Evolutionary conservation across 1,140 invertebrate species (phyloP).

Genomic region (Bathynomus jamesi): DNA sequence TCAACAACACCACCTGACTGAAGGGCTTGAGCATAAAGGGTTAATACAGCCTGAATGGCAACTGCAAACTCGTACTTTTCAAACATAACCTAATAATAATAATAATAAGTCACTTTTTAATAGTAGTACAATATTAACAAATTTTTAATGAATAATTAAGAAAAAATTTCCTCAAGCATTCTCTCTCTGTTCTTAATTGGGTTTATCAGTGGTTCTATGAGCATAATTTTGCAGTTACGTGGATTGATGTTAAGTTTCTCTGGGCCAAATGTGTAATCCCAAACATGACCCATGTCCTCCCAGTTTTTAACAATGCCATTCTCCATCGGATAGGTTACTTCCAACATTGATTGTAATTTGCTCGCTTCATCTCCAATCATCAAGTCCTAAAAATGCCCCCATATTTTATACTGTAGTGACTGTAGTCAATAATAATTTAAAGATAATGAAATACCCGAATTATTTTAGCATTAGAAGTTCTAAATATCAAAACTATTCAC

Average conservation of each 20-base stretch:
- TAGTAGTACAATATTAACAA: no score
- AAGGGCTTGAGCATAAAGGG: conserved; percentile 95
- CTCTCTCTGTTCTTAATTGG: conserved; percentile 95
- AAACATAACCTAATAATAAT: conserved; percentile 91
- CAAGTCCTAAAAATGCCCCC: conserved; percentile 80
- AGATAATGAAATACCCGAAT: no score
- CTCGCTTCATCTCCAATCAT: conserved; percentile 99
- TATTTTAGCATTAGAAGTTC: no score
- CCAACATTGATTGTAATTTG: conserved; percentile 89
- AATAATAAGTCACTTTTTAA: no score
- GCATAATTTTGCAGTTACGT: conserved; percentile 84
- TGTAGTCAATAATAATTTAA: no score
- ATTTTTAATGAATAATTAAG: no score
- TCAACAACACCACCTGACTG: conserved; percentile 98
- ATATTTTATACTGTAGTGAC: no score
- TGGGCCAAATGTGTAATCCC: conserved; percentile 98
- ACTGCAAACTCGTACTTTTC: conserved; percentile 97
- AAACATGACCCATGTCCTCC: conserved; percentile 99
- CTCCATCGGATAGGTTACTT: conserved; percentile 99
- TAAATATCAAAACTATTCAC: no score
- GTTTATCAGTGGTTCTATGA: conserved; percentile 99
- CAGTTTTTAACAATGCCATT: conserved; percentile 94
- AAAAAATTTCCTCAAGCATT: conserved; percentile 99
- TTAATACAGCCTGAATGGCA: conserved; percentile 95
- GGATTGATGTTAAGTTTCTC: conserved; percentile 96